phyloP scores from a whole-genome alignment of 2,113 vertebrate species.

The Ictalurus furcatus region DNA sequence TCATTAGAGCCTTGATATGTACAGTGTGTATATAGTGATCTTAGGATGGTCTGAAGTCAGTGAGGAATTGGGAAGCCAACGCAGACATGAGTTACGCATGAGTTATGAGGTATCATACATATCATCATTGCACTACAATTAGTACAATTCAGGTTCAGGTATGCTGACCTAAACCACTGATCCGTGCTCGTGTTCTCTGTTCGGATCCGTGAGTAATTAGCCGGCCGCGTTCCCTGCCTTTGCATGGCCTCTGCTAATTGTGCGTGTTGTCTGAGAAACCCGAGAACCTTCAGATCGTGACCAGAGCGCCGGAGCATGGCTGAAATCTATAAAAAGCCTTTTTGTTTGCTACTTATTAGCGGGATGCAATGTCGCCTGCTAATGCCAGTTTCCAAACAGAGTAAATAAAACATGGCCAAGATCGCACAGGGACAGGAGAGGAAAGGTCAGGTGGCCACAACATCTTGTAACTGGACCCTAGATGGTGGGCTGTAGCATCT shows the following conservation, averaged over 20 bases:
- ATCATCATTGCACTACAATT: neutral
- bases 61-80: neutral
- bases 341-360: conserved; percentile 58
- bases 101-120: neutral
- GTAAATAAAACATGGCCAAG: conserved; percentile 64
- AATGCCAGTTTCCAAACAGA: conserved; percentile 35
- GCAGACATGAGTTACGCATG: neutral
- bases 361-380: conserved; percentile 51
- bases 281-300: conserved; percentile 51
- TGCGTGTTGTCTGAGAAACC: conserved; percentile 56
- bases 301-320: conserved; percentile 45
- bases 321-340: conserved; percentile 59
- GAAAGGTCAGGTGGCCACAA: conserved; percentile 54
- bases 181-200: conserved; percentile 38
- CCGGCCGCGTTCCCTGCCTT: neutral
- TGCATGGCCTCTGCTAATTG: conserved; percentile 54
- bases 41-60: neutral
- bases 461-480: conserved; percentile 51
- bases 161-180: conserved; percentile 19
- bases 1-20: conserved; percentile 5
- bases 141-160: neutral
- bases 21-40: neutral
- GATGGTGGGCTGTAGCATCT: conserved; percentile 27
- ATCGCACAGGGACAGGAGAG: conserved; percentile 43
- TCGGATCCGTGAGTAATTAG: conserved; percentile 51